These are phyloP conservation scores for Tribolium madens DNA, from an alignment of 1,140 invertebrate species.

Conservation along the genomic window DNA sequence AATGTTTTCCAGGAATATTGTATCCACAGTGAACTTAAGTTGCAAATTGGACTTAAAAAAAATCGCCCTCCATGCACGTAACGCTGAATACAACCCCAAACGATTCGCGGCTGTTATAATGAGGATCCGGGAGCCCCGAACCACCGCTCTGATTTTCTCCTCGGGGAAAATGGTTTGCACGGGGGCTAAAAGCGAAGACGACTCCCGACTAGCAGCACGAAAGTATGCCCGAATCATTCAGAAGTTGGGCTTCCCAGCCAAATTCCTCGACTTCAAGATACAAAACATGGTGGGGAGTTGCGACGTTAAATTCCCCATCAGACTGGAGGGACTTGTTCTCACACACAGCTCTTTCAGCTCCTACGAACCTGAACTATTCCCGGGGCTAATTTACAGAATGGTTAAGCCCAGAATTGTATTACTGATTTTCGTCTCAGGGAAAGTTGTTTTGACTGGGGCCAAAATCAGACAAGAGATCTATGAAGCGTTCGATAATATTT, in stretches of 20 bases:
- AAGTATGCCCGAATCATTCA: conserved; percentile 99
- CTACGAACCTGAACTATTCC: conserved; percentile 95
- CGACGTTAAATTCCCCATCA: conserved; percentile 99
- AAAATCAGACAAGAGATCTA: conserved; percentile 99
- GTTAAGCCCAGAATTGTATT: conserved; percentile 99
- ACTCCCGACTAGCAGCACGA: conserved; percentile 94
- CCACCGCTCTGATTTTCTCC: conserved; percentile 98
- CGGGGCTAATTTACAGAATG: conserved; percentile 99
- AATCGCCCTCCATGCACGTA: conserved; percentile 98
- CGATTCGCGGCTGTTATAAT: conserved; percentile 99
- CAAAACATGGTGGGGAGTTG: conserved; percentile 99
- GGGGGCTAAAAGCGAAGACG: conserved; percentile 99
- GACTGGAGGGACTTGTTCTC: conserved; percentile 95
- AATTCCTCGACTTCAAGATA: conserved; percentile 99
- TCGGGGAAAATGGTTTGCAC: conserved; percentile 99
- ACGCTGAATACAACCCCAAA: conserved; percentile 99
- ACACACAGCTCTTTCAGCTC: conserved; percentile 98
- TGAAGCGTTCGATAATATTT: conserved; percentile 99
- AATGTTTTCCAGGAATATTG: conserved; percentile 93
- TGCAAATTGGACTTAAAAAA: conserved; percentile 97
- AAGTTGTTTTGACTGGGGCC: conserved; percentile 97
- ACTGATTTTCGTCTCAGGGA: conserved; percentile 99
- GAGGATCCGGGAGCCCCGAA: conserved; percentile 98
- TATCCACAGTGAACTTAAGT: conserved; percentile 97
- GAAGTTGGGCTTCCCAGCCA: conserved; percentile 95